phyloP scores from a whole-genome alignment of 2,888 invertebrate genomes.

The Pseudolycoriella hygida region DNA sequence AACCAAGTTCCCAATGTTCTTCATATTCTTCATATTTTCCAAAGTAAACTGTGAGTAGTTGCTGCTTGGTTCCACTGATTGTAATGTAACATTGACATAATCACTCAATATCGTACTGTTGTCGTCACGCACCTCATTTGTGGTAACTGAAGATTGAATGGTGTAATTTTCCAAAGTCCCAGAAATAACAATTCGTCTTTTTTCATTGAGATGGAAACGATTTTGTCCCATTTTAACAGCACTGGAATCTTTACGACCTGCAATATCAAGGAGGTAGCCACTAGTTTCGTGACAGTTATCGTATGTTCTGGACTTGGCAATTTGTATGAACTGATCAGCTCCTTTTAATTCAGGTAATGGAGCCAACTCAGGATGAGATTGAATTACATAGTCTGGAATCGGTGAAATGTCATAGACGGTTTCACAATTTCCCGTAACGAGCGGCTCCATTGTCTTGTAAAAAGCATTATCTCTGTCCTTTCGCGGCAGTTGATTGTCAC shows the following conservation, averaged over 20 bases:
- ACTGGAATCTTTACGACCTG: too few relatives aligned
- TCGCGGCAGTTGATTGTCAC: conserved; percentile 30
- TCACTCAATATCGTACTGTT: too few relatives aligned
- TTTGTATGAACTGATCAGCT: conserved; percentile 31
- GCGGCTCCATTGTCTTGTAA: conserved; percentile 51
- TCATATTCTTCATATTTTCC: too few relatives aligned
- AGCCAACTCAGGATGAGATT: conserved; percentile 35
- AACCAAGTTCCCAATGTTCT: too few relatives aligned
- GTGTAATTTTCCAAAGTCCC: conserved; percentile 36
- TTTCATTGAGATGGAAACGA: conserved; percentile 17
- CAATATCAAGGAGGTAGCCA: conserved; percentile 46
- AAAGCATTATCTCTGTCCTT: conserved; percentile 32
- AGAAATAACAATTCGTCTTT: conserved; percentile 36
- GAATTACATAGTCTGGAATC: conserved; percentile 35
- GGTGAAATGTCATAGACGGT: conserved; percentile 48
- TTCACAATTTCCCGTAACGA: conserved; percentile 51
- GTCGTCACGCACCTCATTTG: conserved; percentile 31
- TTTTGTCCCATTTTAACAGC: too few relatives aligned
- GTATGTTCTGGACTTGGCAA: conserved; percentile 49
- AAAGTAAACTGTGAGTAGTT: too few relatives aligned
- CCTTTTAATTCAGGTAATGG: conserved; percentile 29
- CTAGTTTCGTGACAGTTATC: conserved; percentile 41
- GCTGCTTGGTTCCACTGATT: too few relatives aligned
- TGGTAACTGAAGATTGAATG: conserved; percentile 45
- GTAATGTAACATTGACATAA: too few relatives aligned